Evolutionary conservation across 2,888 invertebrate species (phyloP), one percentile per base, ranked within the genome.

Genomic region (Eilema depressum): DNA sequence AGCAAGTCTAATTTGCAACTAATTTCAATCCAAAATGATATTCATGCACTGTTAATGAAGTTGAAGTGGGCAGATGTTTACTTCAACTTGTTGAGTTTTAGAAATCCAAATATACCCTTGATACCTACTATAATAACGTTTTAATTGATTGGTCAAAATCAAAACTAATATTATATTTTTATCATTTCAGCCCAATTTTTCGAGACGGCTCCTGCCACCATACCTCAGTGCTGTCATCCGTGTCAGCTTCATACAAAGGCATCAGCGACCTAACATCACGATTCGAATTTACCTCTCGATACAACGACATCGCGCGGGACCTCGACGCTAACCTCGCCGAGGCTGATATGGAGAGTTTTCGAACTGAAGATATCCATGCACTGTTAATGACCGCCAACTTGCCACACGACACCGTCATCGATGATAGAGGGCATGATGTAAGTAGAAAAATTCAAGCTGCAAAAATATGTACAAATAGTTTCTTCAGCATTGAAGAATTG

Each of bases 301-400:
- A 98, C 91, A 98, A 98, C 92, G 98, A 98, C 88, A 95, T 98
- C 87, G 97, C 98, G 57, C 96, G 98, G 89, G 98, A 98, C 91
- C 96, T 98, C 93, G 98, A 99, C 93, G 98, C 98, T 75, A 98
- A 98, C 92, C 96, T 99, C 86, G 99, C 99, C 60, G 98, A 99
- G 93, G 98, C 98, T 71, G 99, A 99, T 93, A 99, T 99, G 97
- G 98, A 99, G 92, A 98, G 98, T 91, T 98, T 98, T 93, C 97
- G 97, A 81, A 98, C 98, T 28, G 98, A 98, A 93, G 98, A 99
- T 88, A 98, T 99, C 84, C 98, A 98, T 89, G 98, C 98, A 80
- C 95, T 98, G 85, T 96, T 98, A 77, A 93, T 95, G 95, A 95
- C 95, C 85, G 97, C 98, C 79, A 97, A 97, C 88, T 94, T 97